Evolutionary conservation across 2,113 vertebrate species (phyloP), one percentile per base, ranked within the genome.

Genomic region (Melospiza melodia): DNA sequence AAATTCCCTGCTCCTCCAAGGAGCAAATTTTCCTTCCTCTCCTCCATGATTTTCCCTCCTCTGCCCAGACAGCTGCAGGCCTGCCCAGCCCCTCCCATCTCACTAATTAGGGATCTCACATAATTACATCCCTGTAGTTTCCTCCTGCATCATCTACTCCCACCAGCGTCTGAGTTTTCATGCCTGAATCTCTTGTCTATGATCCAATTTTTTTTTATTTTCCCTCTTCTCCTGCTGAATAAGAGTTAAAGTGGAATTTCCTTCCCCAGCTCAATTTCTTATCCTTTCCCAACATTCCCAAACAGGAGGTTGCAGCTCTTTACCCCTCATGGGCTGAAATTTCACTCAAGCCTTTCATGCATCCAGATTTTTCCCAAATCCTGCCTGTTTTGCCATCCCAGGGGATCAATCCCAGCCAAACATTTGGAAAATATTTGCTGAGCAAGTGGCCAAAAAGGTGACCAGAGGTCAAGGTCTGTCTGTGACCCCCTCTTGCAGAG

Each of bases 401-500:
- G 54, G 55, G 43, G 43, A 79, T 39, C 55, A 31, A 46, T 9
- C 33, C 43, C 85, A 44, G n/a, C 44, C 74, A 37, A 58, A 75
- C 10, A 18, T 49, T 59, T n/a, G 4, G 8, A 5, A n/a, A 52
- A 20, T 15, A 15, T 54, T 17, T 59, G 57, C 13, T 23, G 30
- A n/a, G 11, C 37, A 39, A 39, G 37, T 39, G 37, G 37, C 20
- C 1, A 0, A 15, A 12, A 28, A 30, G 59, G 31, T 33, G 46
- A 20, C 18, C 41, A 37, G 11, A 30, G 68, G 39, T 12, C 35
- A 15, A n/a, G 19, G 39, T 3, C 30, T 27, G 14, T 0, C 25
- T 17, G 22, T 0, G 5, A 4, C 2, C 4, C 7, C 4, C 4
- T 8, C 22, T 11, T 2, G 9, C 39, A 20, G 7, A 15, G 57